Evolutionary conservation across 2,888 invertebrate genomes (phyloP).

Genomic region (Agrotis segetum): DNA sequence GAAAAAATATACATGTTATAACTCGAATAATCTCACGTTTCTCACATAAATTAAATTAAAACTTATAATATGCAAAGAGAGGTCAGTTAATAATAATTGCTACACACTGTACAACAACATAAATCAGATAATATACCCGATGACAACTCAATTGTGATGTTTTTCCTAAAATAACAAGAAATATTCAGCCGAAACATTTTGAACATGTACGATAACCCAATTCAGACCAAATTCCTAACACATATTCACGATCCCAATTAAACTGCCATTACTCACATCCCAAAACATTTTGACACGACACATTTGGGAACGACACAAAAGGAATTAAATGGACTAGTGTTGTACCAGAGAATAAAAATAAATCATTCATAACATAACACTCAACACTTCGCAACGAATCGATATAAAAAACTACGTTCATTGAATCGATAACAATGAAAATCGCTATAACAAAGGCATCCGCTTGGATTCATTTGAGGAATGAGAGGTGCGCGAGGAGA

Average conservation of each 20-base stretch:
- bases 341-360: conserved; percentile 77
- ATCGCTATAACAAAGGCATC: conserved; percentile 84
- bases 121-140: too few relatives aligned
- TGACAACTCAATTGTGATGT: too few relatives aligned
- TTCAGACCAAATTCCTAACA: neutral
- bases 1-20: too few relatives aligned
- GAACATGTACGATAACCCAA: neutral
- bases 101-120: too few relatives aligned
- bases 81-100: too few relatives aligned
- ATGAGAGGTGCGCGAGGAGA: conserved; percentile 54
- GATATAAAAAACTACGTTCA: conserved; percentile 86
- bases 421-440: conserved; percentile 89
- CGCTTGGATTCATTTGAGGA: conserved; percentile 65
- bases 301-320: conserved; percentile 57
- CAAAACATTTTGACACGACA: conserved; percentile 81
- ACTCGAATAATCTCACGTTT: too few relatives aligned
- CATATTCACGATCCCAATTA: conserved; percentile 44
- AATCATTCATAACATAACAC: conserved; percentile 86
- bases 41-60: too few relatives aligned
- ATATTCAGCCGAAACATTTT: neutral
- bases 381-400: conserved; percentile 85
- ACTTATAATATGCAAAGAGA: too few relatives aligned
- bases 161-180: neutral
- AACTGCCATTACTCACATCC: conserved; percentile 73
- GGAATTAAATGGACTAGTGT: conserved; percentile 71